Conservation (phyloP, 2,113 vertebrate species). For the Phyllostomus hastatus region DNA sequence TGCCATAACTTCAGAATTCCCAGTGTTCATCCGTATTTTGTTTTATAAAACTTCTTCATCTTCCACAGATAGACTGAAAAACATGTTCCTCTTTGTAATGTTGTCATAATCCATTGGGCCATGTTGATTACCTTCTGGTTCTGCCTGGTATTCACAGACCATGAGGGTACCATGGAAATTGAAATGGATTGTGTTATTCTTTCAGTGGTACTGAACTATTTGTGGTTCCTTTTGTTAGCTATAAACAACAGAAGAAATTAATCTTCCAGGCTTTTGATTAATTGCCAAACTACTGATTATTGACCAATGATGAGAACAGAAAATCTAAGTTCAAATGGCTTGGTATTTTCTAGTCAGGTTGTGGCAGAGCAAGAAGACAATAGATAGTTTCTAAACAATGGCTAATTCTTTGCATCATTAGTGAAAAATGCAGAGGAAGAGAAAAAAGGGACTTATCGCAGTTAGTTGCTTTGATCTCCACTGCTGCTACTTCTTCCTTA, state of each 20-base stretch:
- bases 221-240: not conserved
- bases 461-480: not conserved
- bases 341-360: not conserved
- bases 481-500: not conserved
- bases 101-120: not conserved
- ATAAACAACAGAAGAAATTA: not conserved
- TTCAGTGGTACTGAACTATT: not conserved
- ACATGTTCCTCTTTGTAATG: not conserved
- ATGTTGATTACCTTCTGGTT: not conserved
- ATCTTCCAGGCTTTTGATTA: not conserved
- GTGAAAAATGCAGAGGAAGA: not conserved
- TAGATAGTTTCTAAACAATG: not conserved
- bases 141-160: not conserved
- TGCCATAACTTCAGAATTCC: not conserved
- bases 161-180: not conserved
- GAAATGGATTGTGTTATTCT: not conserved
- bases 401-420: not conserved
- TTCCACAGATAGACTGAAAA: not conserved
- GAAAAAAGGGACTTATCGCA: not conserved
- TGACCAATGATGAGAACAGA: slow-evolving; percentile 17
- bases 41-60: not conserved
- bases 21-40: not conserved
- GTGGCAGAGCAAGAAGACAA: not conserved
- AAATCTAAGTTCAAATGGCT: not conserved
- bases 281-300: not conserved